Percentiles rank a stretch among this genome's conserved stretches.
These are phyloP conservation scores for Nicator chloris DNA, from an alignment of 2,113 vertebrate genomes.

Conservation along the genomic window DNA sequence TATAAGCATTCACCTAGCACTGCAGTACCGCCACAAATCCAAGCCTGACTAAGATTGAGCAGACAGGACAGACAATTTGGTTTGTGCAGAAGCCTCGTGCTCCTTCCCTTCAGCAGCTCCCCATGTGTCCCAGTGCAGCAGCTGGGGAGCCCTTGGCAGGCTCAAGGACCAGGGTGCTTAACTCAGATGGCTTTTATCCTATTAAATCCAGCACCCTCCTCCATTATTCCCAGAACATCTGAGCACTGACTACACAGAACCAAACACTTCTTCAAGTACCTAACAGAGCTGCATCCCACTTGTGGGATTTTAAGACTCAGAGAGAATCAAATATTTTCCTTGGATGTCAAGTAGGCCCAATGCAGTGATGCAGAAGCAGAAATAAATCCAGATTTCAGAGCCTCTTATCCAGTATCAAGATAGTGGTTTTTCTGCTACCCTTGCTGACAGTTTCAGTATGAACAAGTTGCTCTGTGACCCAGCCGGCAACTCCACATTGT, in stretches of 20 bases:
- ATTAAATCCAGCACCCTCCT: background rate
- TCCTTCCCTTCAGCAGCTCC: background rate
- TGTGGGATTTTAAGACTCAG: background rate
- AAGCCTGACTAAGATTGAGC: background rate
- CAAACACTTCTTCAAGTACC: background rate
- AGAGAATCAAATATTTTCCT: background rate
- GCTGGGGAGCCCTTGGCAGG: accelerated
- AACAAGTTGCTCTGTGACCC: background rate
- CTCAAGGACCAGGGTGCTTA: background rate
- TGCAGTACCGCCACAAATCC: background rate
- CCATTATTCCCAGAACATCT: background rate
- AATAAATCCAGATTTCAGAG: background rate
- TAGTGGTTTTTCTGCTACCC: background rate
- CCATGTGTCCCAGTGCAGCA: accelerated
- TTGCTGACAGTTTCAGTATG: background rate
- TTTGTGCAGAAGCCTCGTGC: background rate
- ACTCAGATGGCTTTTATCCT: background rate
- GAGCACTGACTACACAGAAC: background rate
- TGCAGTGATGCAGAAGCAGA: background rate
- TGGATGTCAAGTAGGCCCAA: background rate
- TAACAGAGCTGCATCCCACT: background rate
- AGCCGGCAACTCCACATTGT: background rate
- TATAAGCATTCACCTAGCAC: background rate
- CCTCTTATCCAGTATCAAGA: background rate
- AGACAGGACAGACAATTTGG: background rate